A percentile compares a stretch with the other conserved stretches of the same genome.
These are phyloP conservation scores for Aleiodes alternator DNA, from an alignment of 2,888 invertebrate genomes.

Conservation along the genomic window DNA sequence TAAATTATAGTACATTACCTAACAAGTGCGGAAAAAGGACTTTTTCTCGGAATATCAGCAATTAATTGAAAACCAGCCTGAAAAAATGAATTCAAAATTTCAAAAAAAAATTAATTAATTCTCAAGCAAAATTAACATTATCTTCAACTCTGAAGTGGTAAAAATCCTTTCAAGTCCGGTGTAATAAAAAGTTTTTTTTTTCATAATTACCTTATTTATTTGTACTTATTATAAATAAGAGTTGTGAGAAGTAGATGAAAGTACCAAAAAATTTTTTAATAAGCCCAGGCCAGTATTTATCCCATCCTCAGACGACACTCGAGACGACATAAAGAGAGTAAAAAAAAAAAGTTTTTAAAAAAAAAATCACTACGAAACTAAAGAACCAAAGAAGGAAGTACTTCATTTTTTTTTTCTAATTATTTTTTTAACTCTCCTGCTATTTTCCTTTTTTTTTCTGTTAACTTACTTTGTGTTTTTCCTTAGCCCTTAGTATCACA, in stretches of 20 bases:
- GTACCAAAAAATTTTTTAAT: slow-evolving; percentile 28
- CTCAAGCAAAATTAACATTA: too few relatives aligned
- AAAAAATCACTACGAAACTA: slow-evolving; percentile 18
- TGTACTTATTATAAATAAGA: slow-evolving; percentile 21
- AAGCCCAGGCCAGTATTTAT: slow-evolving; percentile 31
- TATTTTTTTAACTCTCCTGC: slow-evolving; percentile 4
- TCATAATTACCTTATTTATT: slow-evolving; percentile 21
- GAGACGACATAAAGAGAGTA: slow-evolving; percentile 33
- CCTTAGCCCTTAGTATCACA: slow-evolving; percentile 11
- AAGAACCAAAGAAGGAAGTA: slow-evolving; percentile 41
- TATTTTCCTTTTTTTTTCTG: slow-evolving; percentile 7
- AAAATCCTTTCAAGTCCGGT: slow-evolving; percentile 5
- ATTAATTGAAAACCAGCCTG: too few relatives aligned
- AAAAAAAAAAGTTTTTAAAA: neutral
- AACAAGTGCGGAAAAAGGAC: too few relatives aligned
- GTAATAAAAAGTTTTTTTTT: slow-evolving; percentile 10
- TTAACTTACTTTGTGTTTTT: slow-evolving; percentile 24
- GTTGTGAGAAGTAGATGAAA: neutral
- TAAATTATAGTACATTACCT: too few relatives aligned
- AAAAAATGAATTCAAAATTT: too few relatives aligned
- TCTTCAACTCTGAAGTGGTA: slow-evolving; percentile 47
- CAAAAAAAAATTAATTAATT: too few relatives aligned
- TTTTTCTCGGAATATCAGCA: too few relatives aligned
- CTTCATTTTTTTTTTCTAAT: slow-evolving; percentile 29
- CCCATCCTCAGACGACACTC: slow-evolving; percentile 30